A percentile compares a stretch with the other conserved stretches of the same genome.
These are phyloP conservation scores for Sesia bembeciformis DNA, from an alignment of 2,888 invertebrate genomes.

Conservation along the genomic window DNA sequence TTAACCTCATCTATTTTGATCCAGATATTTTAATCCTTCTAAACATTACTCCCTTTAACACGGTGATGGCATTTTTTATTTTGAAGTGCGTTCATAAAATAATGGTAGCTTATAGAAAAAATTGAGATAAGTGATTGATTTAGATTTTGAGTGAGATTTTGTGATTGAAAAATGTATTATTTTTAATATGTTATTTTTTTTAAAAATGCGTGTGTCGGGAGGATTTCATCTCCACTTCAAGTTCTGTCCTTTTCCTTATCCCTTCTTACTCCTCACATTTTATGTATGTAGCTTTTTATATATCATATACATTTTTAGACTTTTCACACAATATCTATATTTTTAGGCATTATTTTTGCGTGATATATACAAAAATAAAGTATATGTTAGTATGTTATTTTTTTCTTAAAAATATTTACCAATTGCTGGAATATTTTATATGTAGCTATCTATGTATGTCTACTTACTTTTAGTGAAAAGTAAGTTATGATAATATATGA, in stretches of 20 bases:
- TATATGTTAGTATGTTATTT: too few relatives aligned
- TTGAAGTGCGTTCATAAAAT: background rate
- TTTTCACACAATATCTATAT: too few relatives aligned
- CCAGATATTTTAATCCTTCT: too few relatives aligned
- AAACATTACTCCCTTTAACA: too few relatives aligned
- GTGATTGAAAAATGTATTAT: conserved; percentile 1
- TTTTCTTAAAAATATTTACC: too few relatives aligned
- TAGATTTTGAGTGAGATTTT: background rate
- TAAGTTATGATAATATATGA: too few relatives aligned
- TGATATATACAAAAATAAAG: too few relatives aligned
- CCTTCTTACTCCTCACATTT: background rate
- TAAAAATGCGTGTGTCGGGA: background rate
- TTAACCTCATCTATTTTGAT: too few relatives aligned
- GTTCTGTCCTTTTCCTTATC: background rate
- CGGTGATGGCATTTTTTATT: background rate
- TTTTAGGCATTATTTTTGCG: too few relatives aligned
- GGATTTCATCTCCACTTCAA: background rate
- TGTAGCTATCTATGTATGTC: too few relatives aligned
- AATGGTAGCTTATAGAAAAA: background rate
- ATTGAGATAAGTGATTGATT: background rate
- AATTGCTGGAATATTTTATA: too few relatives aligned
- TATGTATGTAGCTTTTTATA: background rate
- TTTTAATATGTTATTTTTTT: background rate
- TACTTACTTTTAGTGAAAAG: too few relatives aligned
- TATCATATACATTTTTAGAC: background rate